Evolutionary conservation across 1,140 invertebrate species (phyloP), one percentile per base, ranked within the genome.

Genomic region (Lepidurus arcticus): DNA sequence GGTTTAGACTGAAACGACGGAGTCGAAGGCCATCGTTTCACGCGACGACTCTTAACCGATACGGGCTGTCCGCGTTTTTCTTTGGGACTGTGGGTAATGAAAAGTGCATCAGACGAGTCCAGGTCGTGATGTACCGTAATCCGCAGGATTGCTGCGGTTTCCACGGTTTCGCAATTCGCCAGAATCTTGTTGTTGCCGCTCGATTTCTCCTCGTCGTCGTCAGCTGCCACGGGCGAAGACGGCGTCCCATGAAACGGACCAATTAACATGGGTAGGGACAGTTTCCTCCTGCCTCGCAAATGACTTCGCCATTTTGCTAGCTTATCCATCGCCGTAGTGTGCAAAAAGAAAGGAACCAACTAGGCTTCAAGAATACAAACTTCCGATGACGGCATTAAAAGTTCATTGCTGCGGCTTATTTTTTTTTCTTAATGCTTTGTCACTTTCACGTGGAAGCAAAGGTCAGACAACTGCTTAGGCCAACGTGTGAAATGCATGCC

Each of bases 211-310:
- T 44, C 75, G 43, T 76, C 75, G 4, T 76, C 75, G 43, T 76
- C 75, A 26, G 16, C 44, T 45, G 75, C 74, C 16, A 13, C 13
- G 4, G 74, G n/a, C 16, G 10, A 42, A 75, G 74, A 44, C 34
- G 74, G 75, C 43, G 44, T 76, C 78, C 78, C 74, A 42, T 78
- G 78, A 45, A 78, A 78, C 73, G 74, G 78, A 42, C 78, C 78
- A 73, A 78, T 73, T 44, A 78, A 45, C 78, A 78, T 78, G 42
- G 78, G 78, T 42, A 78, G 78, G 43, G 78, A 78, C 42, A 78
- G 42, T 73, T 78, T 78, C 44, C 78, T 43, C 24, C 78, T 42
- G 11, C 26, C 45, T 75, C 53, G 74, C 24, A 78, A 75, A 75
- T 78, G 74, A 44, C 42, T 78, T 53, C 53, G 53, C 53, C 53